Evolutionary conservation across 2,888 invertebrate species (phyloP).

Genomic region (Nymphalis urticae): DNA sequence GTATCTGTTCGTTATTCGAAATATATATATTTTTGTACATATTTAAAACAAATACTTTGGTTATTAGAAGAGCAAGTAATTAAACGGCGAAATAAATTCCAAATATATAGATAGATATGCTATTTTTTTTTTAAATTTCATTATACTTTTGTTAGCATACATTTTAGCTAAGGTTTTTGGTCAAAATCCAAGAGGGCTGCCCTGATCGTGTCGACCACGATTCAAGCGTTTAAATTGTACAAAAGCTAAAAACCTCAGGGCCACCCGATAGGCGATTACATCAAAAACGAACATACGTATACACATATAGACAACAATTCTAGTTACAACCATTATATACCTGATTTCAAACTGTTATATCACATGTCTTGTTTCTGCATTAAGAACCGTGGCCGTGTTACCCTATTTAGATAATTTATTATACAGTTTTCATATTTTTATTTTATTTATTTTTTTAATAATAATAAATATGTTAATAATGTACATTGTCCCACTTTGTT

Average conservation of each 20-base stretch:
- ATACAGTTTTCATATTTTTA: conserved; percentile 9
- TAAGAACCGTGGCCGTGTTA: conserved; percentile 55
- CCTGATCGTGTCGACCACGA: conserved; percentile 33
- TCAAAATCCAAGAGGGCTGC: conserved; percentile 35
- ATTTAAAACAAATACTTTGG: conserved; percentile 29
- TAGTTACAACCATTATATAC: conserved; percentile 46
- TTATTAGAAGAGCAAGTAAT: conserved; percentile 12
- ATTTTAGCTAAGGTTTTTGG: conserved; percentile 37
- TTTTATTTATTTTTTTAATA: background rate
- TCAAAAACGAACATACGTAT: conserved; percentile 29
- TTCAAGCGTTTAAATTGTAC: conserved; percentile 32
- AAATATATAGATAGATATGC: conserved; percentile 38
- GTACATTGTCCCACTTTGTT: conserved; percentile 39
- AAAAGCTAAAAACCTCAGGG: conserved; percentile 21
- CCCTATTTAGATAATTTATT: conserved; percentile 11
- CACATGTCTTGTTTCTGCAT: conserved; percentile 46
- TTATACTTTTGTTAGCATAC: conserved; percentile 38
- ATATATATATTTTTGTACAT: background rate
- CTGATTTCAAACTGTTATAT: conserved; percentile 46
- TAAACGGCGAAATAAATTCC: conserved; percentile 28
- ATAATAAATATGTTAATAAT: conserved; percentile 28
- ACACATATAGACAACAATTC: conserved; percentile 40
- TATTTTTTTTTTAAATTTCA: conserved; percentile 33
- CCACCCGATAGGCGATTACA: conserved; percentile 18
- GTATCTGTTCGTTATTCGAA: background rate